Evolutionary conservation across 2,888 invertebrate species (phyloP).

Genomic region (Rotaria macrura): DNA sequence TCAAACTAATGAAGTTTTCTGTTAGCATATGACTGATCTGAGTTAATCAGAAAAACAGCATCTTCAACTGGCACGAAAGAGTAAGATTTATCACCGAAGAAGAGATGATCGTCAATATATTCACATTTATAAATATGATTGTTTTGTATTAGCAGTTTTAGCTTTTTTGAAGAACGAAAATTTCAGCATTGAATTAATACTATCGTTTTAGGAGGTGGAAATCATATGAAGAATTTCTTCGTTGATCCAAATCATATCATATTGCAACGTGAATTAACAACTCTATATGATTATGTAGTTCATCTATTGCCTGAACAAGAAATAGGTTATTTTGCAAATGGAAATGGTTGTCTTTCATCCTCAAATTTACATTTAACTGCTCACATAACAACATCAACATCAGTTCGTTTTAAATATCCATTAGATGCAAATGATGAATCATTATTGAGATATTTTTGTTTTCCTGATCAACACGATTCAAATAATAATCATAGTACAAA

Average conservation of each 20-base stretch:
- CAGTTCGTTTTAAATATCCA: neutral
- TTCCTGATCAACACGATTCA: conserved; percentile 1
- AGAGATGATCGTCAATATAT: too few relatives aligned
- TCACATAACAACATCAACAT: neutral
- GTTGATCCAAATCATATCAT: neutral
- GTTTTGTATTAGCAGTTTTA: too few relatives aligned
- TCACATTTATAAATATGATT: too few relatives aligned
- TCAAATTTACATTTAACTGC: neutral
- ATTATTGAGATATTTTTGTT: neutral
- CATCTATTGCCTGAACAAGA: neutral
- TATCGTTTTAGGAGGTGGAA: neutral
- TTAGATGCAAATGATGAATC: neutral
- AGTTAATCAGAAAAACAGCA: too few relatives aligned
- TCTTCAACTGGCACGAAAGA: too few relatives aligned
- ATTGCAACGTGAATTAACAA: neutral
- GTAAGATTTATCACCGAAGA: too few relatives aligned
- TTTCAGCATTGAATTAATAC: too few relatives aligned
- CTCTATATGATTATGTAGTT: conserved; percentile 3
- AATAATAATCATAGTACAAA: neutral
- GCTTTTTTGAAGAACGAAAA: too few relatives aligned
- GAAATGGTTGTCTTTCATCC: neutral
- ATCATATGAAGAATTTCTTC: neutral
- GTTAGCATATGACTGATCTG: too few relatives aligned
- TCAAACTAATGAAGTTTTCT: too few relatives aligned
- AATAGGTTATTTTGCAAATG: conserved; percentile 7